phyloP scores from a whole-genome alignment of 2,113 vertebrate genomes.

The Phalacrocorax aristotelis region DNA sequence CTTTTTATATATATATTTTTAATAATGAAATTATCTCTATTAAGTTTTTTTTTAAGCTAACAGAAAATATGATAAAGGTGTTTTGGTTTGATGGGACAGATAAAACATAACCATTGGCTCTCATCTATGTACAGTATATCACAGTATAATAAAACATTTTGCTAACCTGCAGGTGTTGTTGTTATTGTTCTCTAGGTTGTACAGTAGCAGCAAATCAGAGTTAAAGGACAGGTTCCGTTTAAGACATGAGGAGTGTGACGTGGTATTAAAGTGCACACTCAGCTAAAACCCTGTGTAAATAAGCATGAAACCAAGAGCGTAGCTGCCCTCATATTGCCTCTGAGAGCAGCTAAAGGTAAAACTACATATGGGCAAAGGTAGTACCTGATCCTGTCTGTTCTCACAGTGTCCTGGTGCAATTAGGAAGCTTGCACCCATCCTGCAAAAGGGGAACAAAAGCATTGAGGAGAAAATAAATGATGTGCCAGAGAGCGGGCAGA shows the following conservation, averaged over 20 bases:
- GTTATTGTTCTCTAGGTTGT: neutral
- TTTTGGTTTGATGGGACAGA: neutral
- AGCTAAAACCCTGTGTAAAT: neutral
- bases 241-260: neutral
- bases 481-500: neutral
- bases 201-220: neutral
- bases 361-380: neutral
- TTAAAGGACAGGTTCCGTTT: neutral
- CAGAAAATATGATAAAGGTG: neutral
- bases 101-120: neutral
- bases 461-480: neutral
- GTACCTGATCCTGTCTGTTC: neutral
- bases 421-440: neutral
- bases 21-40: conserved; percentile 6
- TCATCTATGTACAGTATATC: neutral
- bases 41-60: conserved; percentile 5
- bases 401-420: neutral
- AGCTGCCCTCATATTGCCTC: neutral
- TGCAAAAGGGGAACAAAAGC: neutral
- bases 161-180: neutral
- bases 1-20: neutral
- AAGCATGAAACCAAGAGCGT: neutral
- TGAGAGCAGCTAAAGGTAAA: neutral
- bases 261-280: neutral
- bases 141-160: conserved; percentile 45